phyloP scores from a whole-genome alignment of 1,140 invertebrate species.

The Battus philenor region DNA sequence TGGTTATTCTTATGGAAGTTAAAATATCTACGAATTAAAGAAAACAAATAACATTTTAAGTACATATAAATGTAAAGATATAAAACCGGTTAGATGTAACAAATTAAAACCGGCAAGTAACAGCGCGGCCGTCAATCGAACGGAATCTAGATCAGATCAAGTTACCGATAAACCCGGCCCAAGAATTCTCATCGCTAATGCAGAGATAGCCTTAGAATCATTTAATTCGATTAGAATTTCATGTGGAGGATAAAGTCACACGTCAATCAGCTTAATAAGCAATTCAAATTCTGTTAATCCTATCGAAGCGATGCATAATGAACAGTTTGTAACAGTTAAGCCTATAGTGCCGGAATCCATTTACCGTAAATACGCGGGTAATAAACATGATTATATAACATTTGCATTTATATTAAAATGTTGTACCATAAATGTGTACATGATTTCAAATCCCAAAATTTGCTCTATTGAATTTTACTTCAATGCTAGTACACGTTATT shows the following conservation, averaged over 20 bases:
- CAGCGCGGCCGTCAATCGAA: constrained; percentile 31
- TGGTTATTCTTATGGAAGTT: too few species aligned
- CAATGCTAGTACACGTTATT: too few species aligned
- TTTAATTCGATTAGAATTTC: constrained; percentile 54
- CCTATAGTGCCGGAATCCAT: constrained; percentile 11
- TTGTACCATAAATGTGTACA: too few species aligned
- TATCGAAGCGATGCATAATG: constrained; percentile 41
- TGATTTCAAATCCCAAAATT: too few species aligned
- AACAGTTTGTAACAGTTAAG: constrained; percentile 24
- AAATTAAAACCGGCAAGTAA: constrained; percentile 37
- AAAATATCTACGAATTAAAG: too few species aligned
- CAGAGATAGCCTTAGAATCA: constrained; percentile 13
- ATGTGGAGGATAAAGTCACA: constrained; percentile 49
- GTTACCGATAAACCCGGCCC: constrained; percentile 24
- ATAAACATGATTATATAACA: constrained; percentile 9
- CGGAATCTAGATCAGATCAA: constrained; percentile 35
- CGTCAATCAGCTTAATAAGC: constrained; percentile 65
- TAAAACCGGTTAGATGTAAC: constrained; percentile 33
- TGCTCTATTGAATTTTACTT: too few species aligned
- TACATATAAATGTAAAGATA: constrained; percentile 22
- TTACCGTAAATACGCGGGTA: constrained; percentile 10
- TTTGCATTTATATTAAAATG: too few species aligned
- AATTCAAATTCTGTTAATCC: constrained; percentile 68
- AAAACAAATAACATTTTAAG: too few species aligned
- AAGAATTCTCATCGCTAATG: constrained; percentile 25